These are phyloP conservation scores for Tenualosa ilisha DNA, from an alignment of 2,797 vertebrate genomes.

Conservation along the genomic window DNA sequence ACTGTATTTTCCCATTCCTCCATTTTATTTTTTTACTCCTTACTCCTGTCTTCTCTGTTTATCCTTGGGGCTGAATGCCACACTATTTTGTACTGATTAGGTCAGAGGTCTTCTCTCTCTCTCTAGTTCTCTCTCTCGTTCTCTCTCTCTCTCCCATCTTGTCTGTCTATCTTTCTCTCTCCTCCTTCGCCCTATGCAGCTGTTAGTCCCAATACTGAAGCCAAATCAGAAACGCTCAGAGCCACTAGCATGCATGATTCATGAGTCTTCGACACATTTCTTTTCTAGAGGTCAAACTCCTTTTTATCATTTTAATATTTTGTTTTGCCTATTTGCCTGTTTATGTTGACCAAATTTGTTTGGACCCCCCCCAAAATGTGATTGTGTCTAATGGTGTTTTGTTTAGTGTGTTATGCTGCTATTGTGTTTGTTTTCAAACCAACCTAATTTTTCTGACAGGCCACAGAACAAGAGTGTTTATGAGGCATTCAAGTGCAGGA, in stretches of 20 bases:
- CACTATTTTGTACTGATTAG: slow-evolving; percentile 9
- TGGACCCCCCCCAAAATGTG: not conserved
- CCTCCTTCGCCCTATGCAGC: slow-evolving; percentile 48
- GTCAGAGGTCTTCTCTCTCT: not conserved
- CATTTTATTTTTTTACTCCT: not conserved
- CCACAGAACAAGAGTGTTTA: not conserved
- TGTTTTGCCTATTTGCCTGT: not conserved
- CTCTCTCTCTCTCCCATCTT: not conserved
- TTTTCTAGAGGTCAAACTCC: not conserved
- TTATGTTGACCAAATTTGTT: not conserved
- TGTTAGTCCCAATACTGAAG: slow-evolving; percentile 43
- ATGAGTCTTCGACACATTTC: slow-evolving; percentile 28
- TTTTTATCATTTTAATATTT: not conserved
- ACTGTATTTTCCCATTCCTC: not conserved
- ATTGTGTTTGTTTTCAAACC: not conserved
- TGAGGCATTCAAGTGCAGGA: not conserved
- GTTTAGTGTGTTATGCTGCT: not conserved
- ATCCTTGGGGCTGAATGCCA: slow-evolving; percentile 37
- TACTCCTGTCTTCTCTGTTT: not conserved
- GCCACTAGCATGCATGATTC: slow-evolving; percentile 56
- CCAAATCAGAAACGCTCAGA: slow-evolving; percentile 55
- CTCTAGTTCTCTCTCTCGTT: not conserved
- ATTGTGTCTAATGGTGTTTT: not conserved
- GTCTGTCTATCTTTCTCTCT: slow-evolving; percentile 17
- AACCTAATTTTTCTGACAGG: not conserved